phyloP scores from a whole-genome alignment of 2,888 invertebrate genomes.

The Cerastis leucographa region DNA sequence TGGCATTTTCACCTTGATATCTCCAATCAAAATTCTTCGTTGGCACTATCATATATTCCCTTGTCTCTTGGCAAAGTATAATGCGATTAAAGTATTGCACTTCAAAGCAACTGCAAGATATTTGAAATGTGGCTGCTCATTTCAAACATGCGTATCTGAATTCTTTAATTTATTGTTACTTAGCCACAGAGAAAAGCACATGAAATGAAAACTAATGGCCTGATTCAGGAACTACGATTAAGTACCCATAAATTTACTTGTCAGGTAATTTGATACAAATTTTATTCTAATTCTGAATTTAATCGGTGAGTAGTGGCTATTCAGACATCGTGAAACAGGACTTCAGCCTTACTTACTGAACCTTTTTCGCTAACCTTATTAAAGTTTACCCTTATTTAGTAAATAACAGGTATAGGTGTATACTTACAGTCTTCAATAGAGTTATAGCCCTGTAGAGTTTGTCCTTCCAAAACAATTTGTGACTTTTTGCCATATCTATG shows the following conservation, averaged over 20 bases:
- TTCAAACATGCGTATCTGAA: neutral
- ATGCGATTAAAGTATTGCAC: neutral
- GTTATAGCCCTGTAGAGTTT: conserved; percentile 83
- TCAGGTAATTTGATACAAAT: no score
- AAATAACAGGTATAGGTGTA: neutral
- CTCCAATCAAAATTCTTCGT: no score
- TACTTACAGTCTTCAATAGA: conserved; percentile 85
- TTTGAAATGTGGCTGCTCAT: neutral
- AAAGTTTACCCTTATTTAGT: neutral
- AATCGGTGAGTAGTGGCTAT: no score
- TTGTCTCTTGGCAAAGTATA: neutral
- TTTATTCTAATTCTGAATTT: no score
- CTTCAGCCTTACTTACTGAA: neutral
- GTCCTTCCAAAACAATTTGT: conserved; percentile 86
- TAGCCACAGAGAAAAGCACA: neutral
- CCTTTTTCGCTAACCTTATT: neutral
- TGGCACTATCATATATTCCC: neutral
- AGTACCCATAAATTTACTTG: no score
- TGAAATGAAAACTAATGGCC: neutral
- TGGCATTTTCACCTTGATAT: no score
- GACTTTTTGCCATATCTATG: conserved; percentile 96
- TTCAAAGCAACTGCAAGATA: neutral
- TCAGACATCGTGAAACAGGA: no score
- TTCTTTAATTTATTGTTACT: neutral
- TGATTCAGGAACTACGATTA: no score